Base-by-base conservation (phyloP, 2,113 vertebrate species). In the Opisthocomus hoazin region DNA sequence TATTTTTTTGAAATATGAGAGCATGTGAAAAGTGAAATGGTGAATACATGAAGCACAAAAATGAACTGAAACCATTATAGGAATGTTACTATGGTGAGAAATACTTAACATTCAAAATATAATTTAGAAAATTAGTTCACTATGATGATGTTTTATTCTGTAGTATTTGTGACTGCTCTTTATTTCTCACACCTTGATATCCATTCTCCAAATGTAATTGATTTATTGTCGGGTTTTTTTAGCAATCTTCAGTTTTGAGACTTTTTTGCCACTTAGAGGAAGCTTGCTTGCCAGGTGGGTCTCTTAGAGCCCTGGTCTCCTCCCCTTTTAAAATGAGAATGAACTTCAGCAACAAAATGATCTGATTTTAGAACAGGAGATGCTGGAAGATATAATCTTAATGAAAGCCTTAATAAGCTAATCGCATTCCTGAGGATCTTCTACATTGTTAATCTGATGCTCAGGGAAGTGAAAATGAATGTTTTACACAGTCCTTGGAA, bases 341-440 rank as follows among this genome's bases (percentile, higher is more conserved):
- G 63, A 97, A 77, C 97, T 98, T 73, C 77, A 94, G 92, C 58
- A 96, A 91, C 71, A 96, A 97, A 97, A 63, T 91, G 84, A 84
- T 96, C 87, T 89, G 81, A 58, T 92, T 66, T 96, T 96, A 82
- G 64, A 96, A 94, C 51, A 93, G 75, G 54, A 94, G 79, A 79
- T 94, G 87, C 68, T 8, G 63, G 71, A 96, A 96, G 68, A 87
- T 95, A 91, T 48, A 78, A 97, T 95, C 84, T 96, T 89, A 91
- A 94, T 83, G 89, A 96, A 95, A 97, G 77, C 86, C 74, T 90
- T 96, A 94, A 93, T 84, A 96, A 96, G 43, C 39, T 94, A 95
- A 74, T 85, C 37, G 34, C 3, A 12, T 90, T 97, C 64, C 74
- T 89, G 45, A 92, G 32, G 70, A 91, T 88, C 77, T 82, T 37